Base-by-base conservation (phyloP, 1,140 invertebrate genomes). In the Drosophila santomea region DNA sequence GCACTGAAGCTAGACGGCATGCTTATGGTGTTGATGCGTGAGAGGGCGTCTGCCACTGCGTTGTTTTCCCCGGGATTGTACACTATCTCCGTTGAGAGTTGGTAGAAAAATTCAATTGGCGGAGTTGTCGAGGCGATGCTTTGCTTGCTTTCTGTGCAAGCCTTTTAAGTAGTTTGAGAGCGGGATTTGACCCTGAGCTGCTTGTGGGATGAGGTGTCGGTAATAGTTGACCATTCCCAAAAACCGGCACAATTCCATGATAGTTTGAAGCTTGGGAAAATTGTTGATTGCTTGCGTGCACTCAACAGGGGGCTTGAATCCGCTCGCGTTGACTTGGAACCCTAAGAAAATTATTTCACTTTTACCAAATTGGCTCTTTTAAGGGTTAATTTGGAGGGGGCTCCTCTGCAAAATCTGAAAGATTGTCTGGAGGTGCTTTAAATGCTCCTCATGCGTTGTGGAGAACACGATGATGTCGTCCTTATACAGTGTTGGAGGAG, bases 401-500 rank as follows among this genome's bases (percentile, higher is more conserved):
- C 17, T 17, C 17, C 17, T 17, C 17, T 41, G 14, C 6, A n/a
- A n/a, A 15, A 10, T 43, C n/a, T 17, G 0, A 17, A 43, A 43
- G 7, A 43, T 43, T 8, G 2, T 43, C 15, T 43, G 15, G 15
- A 43, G 41, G 10, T 17, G 17, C 17, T 17, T 17, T 17, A 0
- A 17, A 17, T 17, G 17, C 17, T 17, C 17, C 17, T 17, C 17
- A 17, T 17, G 17, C 17, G 17, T 17, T 17, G 17, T 17, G 17
- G 17, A 17, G 17, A 1, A 17, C 17, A 17, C 17, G 17, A 17
- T 17, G 17, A 17, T 17, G 17, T 17, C 17, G 17, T 17, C 17
- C 17, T 0, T 17, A 17, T 92, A 92, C 51, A 80, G 69, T 54
- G 61, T 89, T 48, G 90, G 8, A 73, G 62, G 36, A 61, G 39